Evolutionary conservation across 2,797 vertebrate genomes (phyloP).

Genomic region (Sebastes alutus): DNA sequence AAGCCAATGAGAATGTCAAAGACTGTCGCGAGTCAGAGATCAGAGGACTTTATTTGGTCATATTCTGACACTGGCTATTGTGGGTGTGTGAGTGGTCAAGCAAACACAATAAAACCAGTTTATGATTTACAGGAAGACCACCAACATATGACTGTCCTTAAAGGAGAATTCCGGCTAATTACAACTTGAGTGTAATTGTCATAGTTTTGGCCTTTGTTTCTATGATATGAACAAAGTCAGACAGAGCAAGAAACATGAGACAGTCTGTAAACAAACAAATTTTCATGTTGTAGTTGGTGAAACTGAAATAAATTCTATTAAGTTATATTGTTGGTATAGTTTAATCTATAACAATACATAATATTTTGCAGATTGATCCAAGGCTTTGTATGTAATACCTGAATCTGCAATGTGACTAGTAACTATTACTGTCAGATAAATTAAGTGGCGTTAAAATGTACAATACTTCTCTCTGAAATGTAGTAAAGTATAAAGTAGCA

Average conservation of each 20-base stretch:
- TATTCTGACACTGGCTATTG: neutral
- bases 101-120: neutral
- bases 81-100: neutral
- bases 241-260: neutral
- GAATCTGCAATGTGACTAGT: neutral
- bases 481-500: neutral
- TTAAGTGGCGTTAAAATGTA: neutral
- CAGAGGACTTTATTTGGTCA: constrained; percentile 17
- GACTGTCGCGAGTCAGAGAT: constrained; percentile 5
- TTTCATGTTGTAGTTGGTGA: neutral
- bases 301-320: neutral
- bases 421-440: neutral
- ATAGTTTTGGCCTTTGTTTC: neutral
- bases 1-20: constrained; percentile 8
- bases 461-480: neutral
- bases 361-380: neutral
- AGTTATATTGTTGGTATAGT: neutral
- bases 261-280: neutral
- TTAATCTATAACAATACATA: neutral
- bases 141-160: neutral
- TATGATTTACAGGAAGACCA: neutral
- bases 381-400: neutral
- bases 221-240: neutral
- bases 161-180: neutral
- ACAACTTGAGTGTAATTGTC: neutral